Evolutionary conservation across 1,140 invertebrate genomes (phyloP), one percentile per base, ranked within the genome.

Genomic region (Sinonovacula constricta): DNA sequence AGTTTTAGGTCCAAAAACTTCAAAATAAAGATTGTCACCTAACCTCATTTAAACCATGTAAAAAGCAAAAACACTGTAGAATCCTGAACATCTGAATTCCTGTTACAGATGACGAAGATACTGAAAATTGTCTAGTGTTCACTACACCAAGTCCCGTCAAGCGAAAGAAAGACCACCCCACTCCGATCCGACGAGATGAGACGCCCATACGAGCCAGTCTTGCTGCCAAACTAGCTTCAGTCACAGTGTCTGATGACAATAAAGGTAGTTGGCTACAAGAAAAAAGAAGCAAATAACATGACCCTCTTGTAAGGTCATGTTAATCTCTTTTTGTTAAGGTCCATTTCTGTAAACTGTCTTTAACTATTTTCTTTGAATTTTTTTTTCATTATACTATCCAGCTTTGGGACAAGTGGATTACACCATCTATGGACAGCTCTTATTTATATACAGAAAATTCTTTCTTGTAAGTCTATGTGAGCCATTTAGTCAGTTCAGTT

Each of bases 151-250:
- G 60, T 75, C 77, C 81, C 62, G 77, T 51, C 10, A 82, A 82
- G 24, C 71, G 72, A 22, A 67, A 54, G 28, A 82, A 80, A 65
- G 72, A 71, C 26, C 14, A 24, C 1, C 49, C 36, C 14, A n/a
- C 33, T 0, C 26, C 28, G 24, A n/a, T 33, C 10, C 36, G 68
- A 36, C 54, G 59, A 24, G 72, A 74, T 28, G 81, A 82, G 33
- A 82, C 81, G n/a, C 81, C 81, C 4, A 63, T 75, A 4, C 31
- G 81, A 28, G 71, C 65, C 1, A 75, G 49, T n/a, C 56, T 75
- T 0, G 34, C 70, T 14, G 14, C 26, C 18, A 74, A 62, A 63
- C 34, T 80, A 26, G 72, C 72, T 28, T 30, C 28, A 26, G 60
- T 59, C 1, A 66, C 39, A 54, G 28, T 75, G 3, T 1, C 31